Percentiles rank a stretch among this genome's conserved stretches.
phyloP scores from a whole-genome alignment of 2,113 vertebrate species.

The Cyanoderma ruficeps region DNA sequence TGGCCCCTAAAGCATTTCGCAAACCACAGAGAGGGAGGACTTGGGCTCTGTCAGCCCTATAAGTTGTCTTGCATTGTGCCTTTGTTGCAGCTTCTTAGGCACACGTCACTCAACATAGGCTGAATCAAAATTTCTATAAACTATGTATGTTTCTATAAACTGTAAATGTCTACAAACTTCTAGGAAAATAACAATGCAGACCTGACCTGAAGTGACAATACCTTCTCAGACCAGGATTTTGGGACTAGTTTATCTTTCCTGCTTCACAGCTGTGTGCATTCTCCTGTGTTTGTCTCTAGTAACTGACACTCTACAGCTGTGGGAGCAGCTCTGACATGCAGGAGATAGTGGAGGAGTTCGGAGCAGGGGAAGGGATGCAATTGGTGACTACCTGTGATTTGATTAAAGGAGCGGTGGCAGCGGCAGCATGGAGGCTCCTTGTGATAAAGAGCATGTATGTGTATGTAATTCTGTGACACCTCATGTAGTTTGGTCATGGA shows the following conservation, averaged over 20 bases:
- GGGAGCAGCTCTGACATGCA: neutral
- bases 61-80: neutral
- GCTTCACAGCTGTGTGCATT: neutral
- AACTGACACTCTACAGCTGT: conserved; percentile 18
- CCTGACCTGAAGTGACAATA: neutral
- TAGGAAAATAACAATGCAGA: neutral
- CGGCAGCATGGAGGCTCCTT: neutral
- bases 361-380: neutral
- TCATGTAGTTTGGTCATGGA: neutral
- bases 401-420: neutral
- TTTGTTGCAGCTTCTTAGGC: neutral
- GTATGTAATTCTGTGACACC: neutral
- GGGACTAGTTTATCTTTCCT: neutral
- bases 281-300: neutral
- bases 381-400: neutral
- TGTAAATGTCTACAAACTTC: neutral
- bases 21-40: neutral
- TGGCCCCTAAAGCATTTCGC: neutral
- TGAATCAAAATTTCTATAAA: neutral
- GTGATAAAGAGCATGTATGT: neutral
- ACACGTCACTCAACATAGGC: neutral
- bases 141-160: too few relatives aligned
- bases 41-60: neutral
- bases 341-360: neutral
- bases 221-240: neutral